These are phyloP conservation scores for Sebastes fasciatus DNA, from an alignment of 2,113 vertebrate species.

Conservation along the genomic window DNA sequence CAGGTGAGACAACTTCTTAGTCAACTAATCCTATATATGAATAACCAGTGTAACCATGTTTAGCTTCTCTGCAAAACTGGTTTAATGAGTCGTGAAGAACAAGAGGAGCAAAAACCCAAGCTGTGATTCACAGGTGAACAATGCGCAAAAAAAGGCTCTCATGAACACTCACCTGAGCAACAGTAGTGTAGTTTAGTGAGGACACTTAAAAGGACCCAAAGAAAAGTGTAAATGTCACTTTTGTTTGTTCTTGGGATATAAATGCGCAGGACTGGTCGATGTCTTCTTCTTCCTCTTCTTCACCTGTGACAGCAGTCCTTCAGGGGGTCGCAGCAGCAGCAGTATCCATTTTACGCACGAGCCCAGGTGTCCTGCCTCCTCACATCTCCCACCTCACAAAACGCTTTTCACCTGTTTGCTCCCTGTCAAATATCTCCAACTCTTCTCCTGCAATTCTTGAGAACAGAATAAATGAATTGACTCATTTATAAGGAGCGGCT, in stretches of 20 bases:
- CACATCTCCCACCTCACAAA: constrained; percentile 5
- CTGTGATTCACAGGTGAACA: constrained; percentile 66
- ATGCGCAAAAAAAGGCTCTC: constrained; percentile 19
- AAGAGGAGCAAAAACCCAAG: constrained; percentile 46
- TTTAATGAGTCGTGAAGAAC: constrained; percentile 70
- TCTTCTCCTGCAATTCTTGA: not conserved
- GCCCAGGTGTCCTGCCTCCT: constrained; percentile 12
- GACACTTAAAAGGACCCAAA: constrained; percentile 8
- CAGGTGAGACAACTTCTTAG: constrained; percentile 15
- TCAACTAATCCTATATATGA: constrained; percentile 38
- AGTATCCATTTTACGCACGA: constrained; percentile 61
- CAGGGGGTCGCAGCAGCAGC: constrained; percentile 18
- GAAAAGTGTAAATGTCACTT: constrained; percentile 2
- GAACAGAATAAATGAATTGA: not conserved
- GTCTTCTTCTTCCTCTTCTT: constrained; percentile 30
- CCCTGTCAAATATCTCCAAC: not conserved
- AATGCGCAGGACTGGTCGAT: not conserved
- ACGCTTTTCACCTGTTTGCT: not conserved
- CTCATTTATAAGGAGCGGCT: constrained; percentile 63
- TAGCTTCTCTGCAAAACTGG: constrained; percentile 73
- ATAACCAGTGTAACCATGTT: constrained; percentile 59
- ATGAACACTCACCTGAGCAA: constrained; percentile 60
- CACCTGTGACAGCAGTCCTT: constrained; percentile 38
- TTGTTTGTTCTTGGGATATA: not conserved
- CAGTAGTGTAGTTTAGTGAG: not conserved